phyloP scores from a whole-genome alignment of 1,140 invertebrate species.

The Amyelois transitella region DNA sequence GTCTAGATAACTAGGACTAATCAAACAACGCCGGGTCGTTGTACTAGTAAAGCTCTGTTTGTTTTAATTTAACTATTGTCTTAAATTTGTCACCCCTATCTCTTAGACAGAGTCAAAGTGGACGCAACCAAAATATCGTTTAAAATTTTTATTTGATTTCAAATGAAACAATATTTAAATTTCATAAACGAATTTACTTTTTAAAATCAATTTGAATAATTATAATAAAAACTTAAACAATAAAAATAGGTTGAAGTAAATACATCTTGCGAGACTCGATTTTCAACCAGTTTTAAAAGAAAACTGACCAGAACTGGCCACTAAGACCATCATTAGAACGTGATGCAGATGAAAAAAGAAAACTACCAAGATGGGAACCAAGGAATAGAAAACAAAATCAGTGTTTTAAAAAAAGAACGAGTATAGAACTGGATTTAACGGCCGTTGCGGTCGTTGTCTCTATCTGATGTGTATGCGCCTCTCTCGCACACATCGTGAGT shows the following conservation, averaged over 20 bases:
- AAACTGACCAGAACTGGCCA: not conserved
- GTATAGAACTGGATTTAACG: constrained; percentile 8
- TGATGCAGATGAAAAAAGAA: constrained; percentile 1
- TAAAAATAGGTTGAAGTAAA: not conserved
- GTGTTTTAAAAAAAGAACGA: constrained; percentile 4
- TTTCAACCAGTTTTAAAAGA: not conserved
- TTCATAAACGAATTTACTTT: too few species aligned
- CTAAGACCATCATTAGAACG: constrained; percentile 6
- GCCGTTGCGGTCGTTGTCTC: not conserved
- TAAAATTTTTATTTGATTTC: too few species aligned
- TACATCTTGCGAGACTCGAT: not conserved
- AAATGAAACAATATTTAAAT: too few species aligned
- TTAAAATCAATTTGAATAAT: too few species aligned
- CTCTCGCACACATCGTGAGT: constrained; percentile 3
- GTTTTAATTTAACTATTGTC: not conserved
- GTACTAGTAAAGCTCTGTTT: not conserved
- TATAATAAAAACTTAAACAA: too few species aligned
- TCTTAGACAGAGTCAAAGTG: too few species aligned
- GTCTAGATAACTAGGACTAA: not conserved
- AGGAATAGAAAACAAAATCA: constrained; percentile 11
- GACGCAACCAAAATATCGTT: too few species aligned
- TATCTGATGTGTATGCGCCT: constrained; percentile 1
- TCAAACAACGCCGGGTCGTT: not conserved
- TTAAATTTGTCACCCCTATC: too few species aligned
- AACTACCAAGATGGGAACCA: not conserved